Evolutionary conservation across 2,888 invertebrate genomes (phyloP).

Genomic region (Melanophora roralis): DNA sequence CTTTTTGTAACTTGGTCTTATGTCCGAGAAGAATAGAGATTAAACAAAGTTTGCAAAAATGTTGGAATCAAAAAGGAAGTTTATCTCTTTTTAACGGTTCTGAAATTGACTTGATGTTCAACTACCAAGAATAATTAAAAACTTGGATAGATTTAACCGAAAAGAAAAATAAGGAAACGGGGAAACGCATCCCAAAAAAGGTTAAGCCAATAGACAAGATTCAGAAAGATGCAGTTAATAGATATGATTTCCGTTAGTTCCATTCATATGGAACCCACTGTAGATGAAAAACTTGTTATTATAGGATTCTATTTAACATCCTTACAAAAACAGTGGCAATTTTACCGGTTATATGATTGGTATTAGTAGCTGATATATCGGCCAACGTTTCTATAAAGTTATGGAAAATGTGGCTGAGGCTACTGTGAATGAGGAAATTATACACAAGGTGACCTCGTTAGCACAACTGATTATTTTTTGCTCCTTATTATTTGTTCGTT

Average conservation of each 20-base stretch:
- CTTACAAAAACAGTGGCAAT: too few relatives aligned
- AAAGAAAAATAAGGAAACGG: constrained; percentile 29
- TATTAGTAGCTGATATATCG: too few relatives aligned
- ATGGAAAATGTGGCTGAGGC: too few relatives aligned
- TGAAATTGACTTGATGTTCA: constrained; percentile 8
- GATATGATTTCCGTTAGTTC: constrained; percentile 41
- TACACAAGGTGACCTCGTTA: too few relatives aligned
- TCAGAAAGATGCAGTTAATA: neutral
- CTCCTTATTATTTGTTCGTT: too few relatives aligned
- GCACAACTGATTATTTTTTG: too few relatives aligned
- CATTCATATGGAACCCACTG: too few relatives aligned
- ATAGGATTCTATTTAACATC: too few relatives aligned
- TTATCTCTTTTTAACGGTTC: neutral
- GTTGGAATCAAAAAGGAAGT: constrained; percentile 38
- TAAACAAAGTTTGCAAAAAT: neutral
- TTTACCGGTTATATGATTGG: too few relatives aligned
- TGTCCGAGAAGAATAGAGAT: constrained; percentile 5
- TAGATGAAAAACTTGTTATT: too few relatives aligned
- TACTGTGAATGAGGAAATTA: too few relatives aligned
- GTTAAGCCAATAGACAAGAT: neutral
- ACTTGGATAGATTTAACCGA: neutral
- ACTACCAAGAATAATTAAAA: constrained; percentile 10
- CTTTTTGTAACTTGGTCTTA: constrained; percentile 48
- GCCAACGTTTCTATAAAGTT: too few relatives aligned
- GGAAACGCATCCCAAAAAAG: neutral